Evolutionary conservation across 1,140 invertebrate species (phyloP).

Genomic region (Drosophila lini): DNA sequence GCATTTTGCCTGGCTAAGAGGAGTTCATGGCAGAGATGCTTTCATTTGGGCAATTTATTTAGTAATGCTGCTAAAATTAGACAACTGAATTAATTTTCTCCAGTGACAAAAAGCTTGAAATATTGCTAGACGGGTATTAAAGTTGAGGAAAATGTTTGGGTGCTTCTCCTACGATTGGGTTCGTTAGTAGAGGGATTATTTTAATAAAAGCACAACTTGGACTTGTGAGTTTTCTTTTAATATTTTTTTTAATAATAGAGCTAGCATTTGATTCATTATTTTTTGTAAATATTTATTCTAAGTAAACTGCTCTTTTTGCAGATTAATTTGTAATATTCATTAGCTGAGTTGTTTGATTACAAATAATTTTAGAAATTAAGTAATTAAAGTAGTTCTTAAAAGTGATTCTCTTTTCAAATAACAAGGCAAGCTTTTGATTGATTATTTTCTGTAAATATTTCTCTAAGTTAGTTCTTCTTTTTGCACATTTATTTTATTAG

Average conservation of each 20-base stretch:
- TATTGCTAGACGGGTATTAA: constrained; percentile 63
- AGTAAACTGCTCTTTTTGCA: neutral
- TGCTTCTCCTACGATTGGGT: constrained; percentile 29
- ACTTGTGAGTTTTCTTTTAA: neutral
- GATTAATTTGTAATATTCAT: neutral
- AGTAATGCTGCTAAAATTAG: constrained; percentile 75
- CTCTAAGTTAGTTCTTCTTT: too few relatives aligned
- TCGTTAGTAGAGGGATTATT: constrained; percentile 54
- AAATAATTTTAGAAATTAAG: too few relatives aligned
- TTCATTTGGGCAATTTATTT: constrained; percentile 70
- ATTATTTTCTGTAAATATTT: too few relatives aligned
- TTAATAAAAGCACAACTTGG: neutral
- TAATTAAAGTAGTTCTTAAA: too few relatives aligned
- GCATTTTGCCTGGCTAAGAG: constrained; percentile 43
- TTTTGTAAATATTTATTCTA: neutral
- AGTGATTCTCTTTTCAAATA: too few relatives aligned
- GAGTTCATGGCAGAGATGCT: constrained; percentile 15
- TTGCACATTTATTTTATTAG: too few relatives aligned
- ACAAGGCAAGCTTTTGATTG: too few relatives aligned
- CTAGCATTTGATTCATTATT: neutral
- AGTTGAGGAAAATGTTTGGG: constrained; percentile 33
- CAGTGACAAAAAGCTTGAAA: constrained; percentile 78
- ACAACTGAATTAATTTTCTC: constrained; percentile 80
- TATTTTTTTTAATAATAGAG: neutral
- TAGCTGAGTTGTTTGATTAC: too few relatives aligned